A percentile compares a stretch with the other conserved stretches of the same genome.
phyloP scores from a whole-genome alignment of 2,888 invertebrate species.

The Coenonympha glycerion region DNA sequence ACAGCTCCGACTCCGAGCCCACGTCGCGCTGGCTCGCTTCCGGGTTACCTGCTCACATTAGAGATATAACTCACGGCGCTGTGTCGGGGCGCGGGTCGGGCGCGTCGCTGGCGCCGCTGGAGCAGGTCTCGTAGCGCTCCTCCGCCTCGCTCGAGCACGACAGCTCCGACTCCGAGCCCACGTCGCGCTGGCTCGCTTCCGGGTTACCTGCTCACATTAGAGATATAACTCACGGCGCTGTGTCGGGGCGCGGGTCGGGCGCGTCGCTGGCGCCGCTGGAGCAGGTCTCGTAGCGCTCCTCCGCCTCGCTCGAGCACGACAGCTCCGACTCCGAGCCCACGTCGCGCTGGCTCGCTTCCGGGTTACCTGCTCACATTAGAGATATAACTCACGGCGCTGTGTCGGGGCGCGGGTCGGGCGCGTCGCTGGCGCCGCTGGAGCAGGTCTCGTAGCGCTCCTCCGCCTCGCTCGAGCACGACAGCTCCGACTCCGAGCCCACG shows the following conservation, averaged over 20 bases:
- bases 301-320: slow-evolving; percentile 79
- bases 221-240: slow-evolving; percentile 38
- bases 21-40: slow-evolving; percentile 34
- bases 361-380: too few species aligned
- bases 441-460: slow-evolving; percentile 95
- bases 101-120: slow-evolving; percentile 72
- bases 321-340: slow-evolving; percentile 59
- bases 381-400: slow-evolving; percentile 37
- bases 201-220: too few species aligned
- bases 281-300: slow-evolving; percentile 94
- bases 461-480: slow-evolving; percentile 78
- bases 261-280: slow-evolving; percentile 77
- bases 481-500: slow-evolving; percentile 57
- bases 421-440: slow-evolving; percentile 77
- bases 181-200: slow-evolving; percentile 33
- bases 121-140: slow-evolving; percentile 95
- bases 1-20: slow-evolving; percentile 62
- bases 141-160: slow-evolving; percentile 80
- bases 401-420: slow-evolving; percentile 42
- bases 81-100: slow-evolving; percentile 41
- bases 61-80: slow-evolving; percentile 39
- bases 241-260: slow-evolving; percentile 41
- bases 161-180: slow-evolving; percentile 59
- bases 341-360: slow-evolving; percentile 32
- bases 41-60: too few species aligned